A percentile compares a stretch with the other conserved stretches of the same genome.
Conservation (phyloP, 2,888 invertebrate genomes). For the Idaea aversata region DNA sequence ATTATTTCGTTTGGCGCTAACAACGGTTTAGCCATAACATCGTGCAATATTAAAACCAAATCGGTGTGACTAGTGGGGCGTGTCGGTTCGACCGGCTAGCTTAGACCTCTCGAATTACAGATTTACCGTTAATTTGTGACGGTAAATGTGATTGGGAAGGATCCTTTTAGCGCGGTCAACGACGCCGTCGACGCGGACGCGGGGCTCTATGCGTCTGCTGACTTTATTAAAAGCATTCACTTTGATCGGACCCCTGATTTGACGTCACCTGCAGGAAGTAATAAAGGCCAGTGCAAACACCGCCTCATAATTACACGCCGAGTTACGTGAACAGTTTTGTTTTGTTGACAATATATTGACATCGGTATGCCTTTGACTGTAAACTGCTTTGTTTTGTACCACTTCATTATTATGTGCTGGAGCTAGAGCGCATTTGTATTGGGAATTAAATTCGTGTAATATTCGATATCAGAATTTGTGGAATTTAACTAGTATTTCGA, state of each 20-base stretch:
- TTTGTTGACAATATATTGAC: slow-evolving; percentile 59
- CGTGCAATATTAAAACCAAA: slow-evolving; percentile 24
- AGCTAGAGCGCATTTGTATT: slow-evolving; percentile 12
- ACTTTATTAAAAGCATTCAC: slow-evolving; percentile 75
- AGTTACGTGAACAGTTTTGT: slow-evolving; percentile 39
- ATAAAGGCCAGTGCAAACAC: slow-evolving; percentile 61
- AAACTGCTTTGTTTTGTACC: slow-evolving; percentile 48
- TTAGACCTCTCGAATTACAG: slow-evolving; percentile 18
- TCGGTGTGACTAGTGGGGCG: slow-evolving; percentile 17
- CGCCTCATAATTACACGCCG: slow-evolving; percentile 59
- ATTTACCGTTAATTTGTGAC: slow-evolving; percentile 17
- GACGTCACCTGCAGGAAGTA: slow-evolving; percentile 73
- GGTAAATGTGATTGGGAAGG: slow-evolving; percentile 15
- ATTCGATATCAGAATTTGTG: slow-evolving; percentile 4
- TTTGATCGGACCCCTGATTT: slow-evolving; percentile 68
- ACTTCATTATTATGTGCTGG: slow-evolving; percentile 50
- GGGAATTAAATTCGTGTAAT: slow-evolving; percentile 14
- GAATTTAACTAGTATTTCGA: slow-evolving; percentile 8
- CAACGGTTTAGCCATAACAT: slow-evolving; percentile 21
- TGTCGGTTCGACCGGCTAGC: slow-evolving; percentile 10
- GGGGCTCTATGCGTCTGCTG: slow-evolving; percentile 36
- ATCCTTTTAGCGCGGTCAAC: slow-evolving; percentile 18
- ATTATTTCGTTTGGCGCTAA: slow-evolving; percentile 15
- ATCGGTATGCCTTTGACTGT: slow-evolving; percentile 62
- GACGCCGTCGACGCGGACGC: slow-evolving; percentile 5